Evolutionary conservation across 2,888 invertebrate genomes (phyloP).

Genomic region (Lymantria dispar): DNA sequence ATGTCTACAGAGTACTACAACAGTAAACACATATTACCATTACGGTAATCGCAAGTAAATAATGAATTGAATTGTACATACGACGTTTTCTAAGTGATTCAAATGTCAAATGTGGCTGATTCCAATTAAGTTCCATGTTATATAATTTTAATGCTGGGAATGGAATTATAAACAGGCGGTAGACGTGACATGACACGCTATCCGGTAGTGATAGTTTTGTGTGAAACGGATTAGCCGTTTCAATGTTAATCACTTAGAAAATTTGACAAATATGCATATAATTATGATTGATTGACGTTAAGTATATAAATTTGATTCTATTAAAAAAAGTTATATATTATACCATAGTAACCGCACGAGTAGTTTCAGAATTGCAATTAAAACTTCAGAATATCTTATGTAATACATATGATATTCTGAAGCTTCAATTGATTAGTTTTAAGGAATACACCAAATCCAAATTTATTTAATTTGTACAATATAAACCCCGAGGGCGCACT

Average conservation of each 20-base stretch:
- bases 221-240: constrained; percentile 1
- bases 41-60: background rate
- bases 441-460: too few species aligned
- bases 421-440: too few species aligned
- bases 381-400: too few species aligned
- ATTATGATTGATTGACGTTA: background rate
- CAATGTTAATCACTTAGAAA: background rate
- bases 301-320: background rate
- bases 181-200: constrained; percentile 1
- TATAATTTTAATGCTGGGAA: constrained; percentile 15
- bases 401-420: too few species aligned
- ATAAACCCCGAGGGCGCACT: too few species aligned
- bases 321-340: background rate
- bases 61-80: background rate
- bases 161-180: background rate
- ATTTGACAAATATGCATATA: background rate
- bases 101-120: constrained; percentile 31
- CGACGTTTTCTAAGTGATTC: background rate
- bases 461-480: too few species aligned
- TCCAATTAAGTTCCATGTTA: constrained; percentile 14
- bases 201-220: constrained; percentile 3
- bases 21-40: too few species aligned
- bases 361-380: too few species aligned
- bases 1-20: too few species aligned
- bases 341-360: too few species aligned